Base-by-base conservation (phyloP, 1,140 invertebrate genomes). In the Pogonomyrmex barbatus region DNA sequence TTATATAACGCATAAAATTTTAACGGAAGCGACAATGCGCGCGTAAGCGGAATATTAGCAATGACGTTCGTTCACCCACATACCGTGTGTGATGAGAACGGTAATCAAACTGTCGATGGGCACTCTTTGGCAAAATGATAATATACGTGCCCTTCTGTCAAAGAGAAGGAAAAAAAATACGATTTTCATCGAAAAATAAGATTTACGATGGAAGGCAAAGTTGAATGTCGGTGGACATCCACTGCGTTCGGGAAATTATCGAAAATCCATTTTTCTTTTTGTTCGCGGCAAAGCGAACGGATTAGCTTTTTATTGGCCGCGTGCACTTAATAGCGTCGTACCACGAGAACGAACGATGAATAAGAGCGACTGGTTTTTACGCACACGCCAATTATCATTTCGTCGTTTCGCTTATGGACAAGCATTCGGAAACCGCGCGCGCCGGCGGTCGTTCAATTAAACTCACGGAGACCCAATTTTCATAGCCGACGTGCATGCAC, bases 241-340 rank as follows among this genome's bases (percentile, higher is more conserved):
- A 83, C 70, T 58, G 56, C n/a, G 33, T 60, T 67, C 52, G 68
- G 17, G 54, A 75, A 83, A 83, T 83, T 73, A 83, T 83, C 68
- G 79, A 83, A 83, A 83, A 83, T 60, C 79, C 79, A 83, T 83
- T 54, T n/a, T 75, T 83, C 79, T 85, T 77, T 85, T 78, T 85
- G 60, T 17, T 47, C 60, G 58, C 36, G 30, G 17, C 36, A 30
- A 63, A 73, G 33, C 60, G 73, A 1, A 6, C 47, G 45, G 10
- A 14, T 42, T 52, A 24, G 24, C 30, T 52, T 65, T 85, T 78
- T 78, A 63, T 65, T 17, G 79, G 24, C 9, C 47, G 56, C 60
- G 82, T 85, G 82, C 75, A 78, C 60, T 85, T 85, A 85, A 85
- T 36, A 50, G 60, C 67, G 17, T 65, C 58, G 45, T 50, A 52